Evolutionary conservation across 2,113 vertebrate species (phyloP), one percentile per base, ranked within the genome.

Genomic region (Sclerurus mexicanus): DNA sequence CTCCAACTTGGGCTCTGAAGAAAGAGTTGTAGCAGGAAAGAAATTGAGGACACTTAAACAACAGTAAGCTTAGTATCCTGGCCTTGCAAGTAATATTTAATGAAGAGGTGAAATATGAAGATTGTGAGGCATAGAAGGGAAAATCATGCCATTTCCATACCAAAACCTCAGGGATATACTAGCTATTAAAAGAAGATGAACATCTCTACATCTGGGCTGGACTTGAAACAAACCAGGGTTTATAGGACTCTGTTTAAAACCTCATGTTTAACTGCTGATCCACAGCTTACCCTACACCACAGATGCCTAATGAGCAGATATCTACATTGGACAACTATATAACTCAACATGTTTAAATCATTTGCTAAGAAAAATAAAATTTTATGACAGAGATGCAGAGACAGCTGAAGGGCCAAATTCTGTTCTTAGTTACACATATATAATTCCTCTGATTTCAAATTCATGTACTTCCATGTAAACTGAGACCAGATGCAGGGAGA

Each of bases 311-410:
- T 80, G 87, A 96, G 67, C 82, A 92, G 85, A 90, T 75, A 95
- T 40, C 64, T 90, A 17, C n/a, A 37, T 62, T 84, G 73, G 42
- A 91, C 22, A 91, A 64, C 68, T 83, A 64, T 25, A 30, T 73
- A 94, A 46, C 27, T 49, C 46, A 86, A 85, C 69, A 91, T 84
- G 84, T 86, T 96, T 91, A 85, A 93, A 92, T 93, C 3, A 82
- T 95, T 96, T 86, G n/a, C 60, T 75, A 81, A 85, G 87, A 86
- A 94, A 95, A 93, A 94, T 84, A 87, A 82, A 79, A 85, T 86
- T 81, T 95, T 93, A 87, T 87, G 44, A 73, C 89, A 95, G 67
- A 79, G 35, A 27, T 85, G 27, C 67, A 92, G 84, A 88, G 86
- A 73, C 27, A 92, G 35, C 42, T 85, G 46, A 94, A 81, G 53